Evolutionary conservation across 1,140 invertebrate genomes (phyloP), one percentile per base, ranked within the genome.

Genomic region (Tetramorium alpestre): DNA sequence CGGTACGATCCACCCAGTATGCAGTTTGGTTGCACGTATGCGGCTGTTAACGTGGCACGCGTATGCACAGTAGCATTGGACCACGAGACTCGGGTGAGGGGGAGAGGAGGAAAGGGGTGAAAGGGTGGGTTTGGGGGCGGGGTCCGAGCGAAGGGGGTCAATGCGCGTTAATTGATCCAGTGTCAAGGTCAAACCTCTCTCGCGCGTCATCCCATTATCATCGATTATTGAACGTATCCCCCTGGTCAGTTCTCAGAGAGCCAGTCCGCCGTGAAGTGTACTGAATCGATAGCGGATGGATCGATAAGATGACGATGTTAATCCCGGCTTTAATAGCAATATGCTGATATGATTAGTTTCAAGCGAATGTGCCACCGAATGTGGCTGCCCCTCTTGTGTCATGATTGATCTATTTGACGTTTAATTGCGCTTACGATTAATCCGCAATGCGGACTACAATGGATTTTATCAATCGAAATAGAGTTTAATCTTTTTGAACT

Each of bases 101-200:
- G 75, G 41, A 6, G 28, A 25, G 25, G 41, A 54, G 69, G 69
- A 44, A 16, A 25, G 81, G 75, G 80, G 56, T 3, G 41, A 60
- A 51, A 75, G 78, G 87, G 80, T 77, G 76, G 22, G 69, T 84
- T 89, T 56, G 80, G 86, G 86, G 89, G 84, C 56, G 54, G 69
- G 80, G 51, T 73, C 69, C 80, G 80, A 60, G 82, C 54, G 87
- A 91, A 92, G 93, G 90, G 93, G 93, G 86, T 94, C 93, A 90
- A 92, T 91, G 93, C 87, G 93, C 93, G 94, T 93, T 95, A 95
- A 95, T 95, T 95, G 94, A 93, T 95, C 91, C 94, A 95, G 91
- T 95, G 95, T 95, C 95, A 95, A 95, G 95, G 95, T 94, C 94
- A 94, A 95, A 94, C 92, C 94, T 93, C 93, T 93, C 90, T 91